These are phyloP conservation scores for Sarcophaga peregrina DNA, from an alignment of 1,140 invertebrate genomes.

Conservation along the genomic window DNA sequence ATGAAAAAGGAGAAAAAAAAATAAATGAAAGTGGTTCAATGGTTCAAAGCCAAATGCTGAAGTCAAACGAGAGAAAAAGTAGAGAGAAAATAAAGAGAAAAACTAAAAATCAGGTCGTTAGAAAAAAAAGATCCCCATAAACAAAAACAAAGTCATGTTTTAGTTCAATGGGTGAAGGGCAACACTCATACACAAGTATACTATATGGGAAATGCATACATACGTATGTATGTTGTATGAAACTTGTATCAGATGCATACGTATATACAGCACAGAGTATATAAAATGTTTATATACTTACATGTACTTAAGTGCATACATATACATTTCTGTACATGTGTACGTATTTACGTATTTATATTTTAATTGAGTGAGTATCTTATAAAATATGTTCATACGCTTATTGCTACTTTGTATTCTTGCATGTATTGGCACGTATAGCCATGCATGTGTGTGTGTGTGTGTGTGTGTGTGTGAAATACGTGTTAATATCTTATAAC, in stretches of 20 bases:
- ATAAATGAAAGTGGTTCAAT: not conserved
- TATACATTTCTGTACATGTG: not conserved
- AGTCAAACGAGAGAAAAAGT: not conserved
- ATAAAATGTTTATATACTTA: no score
- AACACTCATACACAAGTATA: not conserved
- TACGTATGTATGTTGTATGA: not conserved
- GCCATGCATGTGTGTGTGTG: not conserved
- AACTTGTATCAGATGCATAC: no score
- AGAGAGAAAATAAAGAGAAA: not conserved
- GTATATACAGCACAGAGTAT: no score
- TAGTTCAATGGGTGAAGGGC: constrained; percentile 19
- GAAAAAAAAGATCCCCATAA: not conserved
- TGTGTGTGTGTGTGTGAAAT: not conserved
- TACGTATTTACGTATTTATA: not conserved
- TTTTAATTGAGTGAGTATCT: not conserved
- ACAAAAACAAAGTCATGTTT: constrained; percentile 5
- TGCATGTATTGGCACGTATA: no score
- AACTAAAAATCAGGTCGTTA: constrained; percentile 10
- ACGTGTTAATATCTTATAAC: constrained; percentile 12
- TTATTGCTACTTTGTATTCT: no score
- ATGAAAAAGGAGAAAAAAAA: no score
- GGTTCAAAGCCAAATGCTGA: not conserved
- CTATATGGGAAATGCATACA: not conserved
- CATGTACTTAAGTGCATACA: no score
- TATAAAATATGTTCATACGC: no score